These are phyloP conservation scores for Ectemnius lituratus DNA, from an alignment of 2,888 invertebrate species.

Conservation along the genomic window DNA sequence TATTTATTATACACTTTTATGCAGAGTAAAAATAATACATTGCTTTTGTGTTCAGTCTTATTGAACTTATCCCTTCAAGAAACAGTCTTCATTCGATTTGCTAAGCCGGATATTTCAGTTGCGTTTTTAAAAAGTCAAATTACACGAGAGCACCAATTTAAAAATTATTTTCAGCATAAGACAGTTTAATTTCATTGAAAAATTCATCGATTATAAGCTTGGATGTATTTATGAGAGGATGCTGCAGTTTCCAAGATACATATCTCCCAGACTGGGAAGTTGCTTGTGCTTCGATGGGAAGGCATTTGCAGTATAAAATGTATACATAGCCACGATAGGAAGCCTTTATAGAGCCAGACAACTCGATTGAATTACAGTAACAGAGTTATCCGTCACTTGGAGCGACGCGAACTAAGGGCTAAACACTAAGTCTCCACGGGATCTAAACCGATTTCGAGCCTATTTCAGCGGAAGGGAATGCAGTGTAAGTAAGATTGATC, in stretches of 20 bases:
- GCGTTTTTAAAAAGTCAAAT: no score
- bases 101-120: no score
- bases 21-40: no score
- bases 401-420: conserved; percentile 43
- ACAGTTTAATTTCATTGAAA: no score
- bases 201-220: no score
- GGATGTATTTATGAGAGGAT: background rate
- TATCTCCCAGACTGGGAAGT: background rate
- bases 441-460: conserved; percentile 50
- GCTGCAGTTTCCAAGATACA: conserved; percentile 27
- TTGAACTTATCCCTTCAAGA: no score
- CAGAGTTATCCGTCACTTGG: conserved; percentile 63
- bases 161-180: no score
- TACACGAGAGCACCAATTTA: no score
- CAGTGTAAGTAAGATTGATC: conserved; percentile 30
- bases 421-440: conserved; percentile 50
- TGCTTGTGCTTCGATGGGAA: no score
- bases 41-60: no score
- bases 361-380: conserved; percentile 69
- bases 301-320: background rate
- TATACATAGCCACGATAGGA: conserved; percentile 36
- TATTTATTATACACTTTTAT: no score
- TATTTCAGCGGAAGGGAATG: conserved; percentile 32
- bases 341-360: conserved; percentile 65
- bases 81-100: no score